A percentile compares a stretch with the other conserved stretches of the same genome.
Evolutionary conservation across 2,797 vertebrate genomes (phyloP).

Genomic region (Chromis chromis): DNA sequence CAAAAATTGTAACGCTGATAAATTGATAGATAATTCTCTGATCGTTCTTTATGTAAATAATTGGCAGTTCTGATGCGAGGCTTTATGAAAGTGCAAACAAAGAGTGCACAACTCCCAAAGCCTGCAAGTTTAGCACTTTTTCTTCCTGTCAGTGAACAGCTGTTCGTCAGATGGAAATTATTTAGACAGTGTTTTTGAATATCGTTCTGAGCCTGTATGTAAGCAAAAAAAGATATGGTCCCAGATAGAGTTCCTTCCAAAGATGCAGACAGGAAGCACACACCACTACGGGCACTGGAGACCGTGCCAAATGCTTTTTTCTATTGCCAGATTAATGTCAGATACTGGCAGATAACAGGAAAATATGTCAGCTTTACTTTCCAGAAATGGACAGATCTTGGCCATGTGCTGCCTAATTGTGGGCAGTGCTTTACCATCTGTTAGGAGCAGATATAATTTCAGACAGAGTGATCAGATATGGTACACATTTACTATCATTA

Average conservation of each 20-base stretch:
- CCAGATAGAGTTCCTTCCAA: conserved; percentile 57
- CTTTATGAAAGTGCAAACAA: conserved; percentile 27
- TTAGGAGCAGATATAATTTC: conserved; percentile 83
- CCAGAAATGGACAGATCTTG: conserved; percentile 85
- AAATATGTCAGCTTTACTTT: conserved; percentile 87
- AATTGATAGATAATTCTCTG: conserved; percentile 63
- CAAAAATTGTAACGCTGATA: conserved; percentile 65
- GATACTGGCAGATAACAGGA: conserved; percentile 84
- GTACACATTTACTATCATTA: conserved; percentile 74
- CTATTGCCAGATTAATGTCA: conserved; percentile 84
- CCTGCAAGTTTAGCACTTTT: conserved; percentile 22
- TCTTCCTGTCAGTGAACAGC: conserved; percentile 30
- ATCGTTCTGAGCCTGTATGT: conserved; percentile 9
- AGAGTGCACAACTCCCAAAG: conserved; percentile 18
- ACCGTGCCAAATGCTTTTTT: conserved; percentile 79
- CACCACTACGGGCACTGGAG: conserved; percentile 55
- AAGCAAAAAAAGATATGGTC: conserved; percentile 35
- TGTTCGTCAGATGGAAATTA: conserved; percentile 49
- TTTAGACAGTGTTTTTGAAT: conserved; percentile 44
- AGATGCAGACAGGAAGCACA: conserved; percentile 75
- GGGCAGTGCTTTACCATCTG: conserved; percentile 86
- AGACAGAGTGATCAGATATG: conserved; percentile 81
- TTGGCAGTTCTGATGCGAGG: conserved; percentile 52
- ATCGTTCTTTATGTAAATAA: conserved; percentile 73
- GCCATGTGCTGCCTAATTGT: conserved; percentile 87